These are phyloP conservation scores for Helicoverpa zea DNA, from an alignment of 1,140 invertebrate genomes.

Conservation along the genomic window DNA sequence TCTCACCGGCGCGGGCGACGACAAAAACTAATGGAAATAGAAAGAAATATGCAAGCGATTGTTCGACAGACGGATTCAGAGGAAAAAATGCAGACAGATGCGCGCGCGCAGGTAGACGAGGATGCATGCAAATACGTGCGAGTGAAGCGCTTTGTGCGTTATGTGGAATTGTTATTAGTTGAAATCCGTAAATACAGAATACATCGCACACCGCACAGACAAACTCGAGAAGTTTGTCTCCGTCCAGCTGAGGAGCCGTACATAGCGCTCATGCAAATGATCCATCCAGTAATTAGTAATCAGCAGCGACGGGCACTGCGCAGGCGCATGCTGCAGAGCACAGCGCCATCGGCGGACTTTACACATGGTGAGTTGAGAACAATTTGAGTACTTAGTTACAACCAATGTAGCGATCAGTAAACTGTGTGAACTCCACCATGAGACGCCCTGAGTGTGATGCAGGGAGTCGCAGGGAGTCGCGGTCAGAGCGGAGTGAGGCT, in stretches of 20 bases:
- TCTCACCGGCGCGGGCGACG: constrained; percentile 49
- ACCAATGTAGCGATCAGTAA: too few species aligned
- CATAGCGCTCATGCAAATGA: constrained; percentile 8
- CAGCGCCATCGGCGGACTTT: too few species aligned
- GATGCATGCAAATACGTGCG: constrained; percentile 68
- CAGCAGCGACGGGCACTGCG: not conserved
- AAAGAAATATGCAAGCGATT: constrained; percentile 69
- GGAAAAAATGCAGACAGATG: constrained; percentile 69
- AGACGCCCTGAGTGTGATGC: too few species aligned
- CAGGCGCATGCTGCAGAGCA: not conserved
- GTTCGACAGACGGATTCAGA: constrained; percentile 60
- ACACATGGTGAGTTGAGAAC: not conserved
- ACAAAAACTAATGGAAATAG: constrained; percentile 71
- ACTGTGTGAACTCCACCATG: too few species aligned
- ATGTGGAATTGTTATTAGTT: constrained; percentile 2
- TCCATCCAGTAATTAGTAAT: constrained; percentile 13
- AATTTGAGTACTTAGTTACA: not conserved
- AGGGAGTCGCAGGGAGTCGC: too few species aligned
- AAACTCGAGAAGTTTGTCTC: not conserved
- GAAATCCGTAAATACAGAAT: too few species aligned
- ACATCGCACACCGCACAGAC: not conserved
- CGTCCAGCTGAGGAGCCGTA: not conserved
- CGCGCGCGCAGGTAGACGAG: constrained; percentile 67
- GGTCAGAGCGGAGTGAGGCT: too few species aligned
- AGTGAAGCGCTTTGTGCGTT: constrained; percentile 4